Evolutionary conservation across 2,797 vertebrate species (phyloP).

Genomic region (Urophycis tenuis): DNA sequence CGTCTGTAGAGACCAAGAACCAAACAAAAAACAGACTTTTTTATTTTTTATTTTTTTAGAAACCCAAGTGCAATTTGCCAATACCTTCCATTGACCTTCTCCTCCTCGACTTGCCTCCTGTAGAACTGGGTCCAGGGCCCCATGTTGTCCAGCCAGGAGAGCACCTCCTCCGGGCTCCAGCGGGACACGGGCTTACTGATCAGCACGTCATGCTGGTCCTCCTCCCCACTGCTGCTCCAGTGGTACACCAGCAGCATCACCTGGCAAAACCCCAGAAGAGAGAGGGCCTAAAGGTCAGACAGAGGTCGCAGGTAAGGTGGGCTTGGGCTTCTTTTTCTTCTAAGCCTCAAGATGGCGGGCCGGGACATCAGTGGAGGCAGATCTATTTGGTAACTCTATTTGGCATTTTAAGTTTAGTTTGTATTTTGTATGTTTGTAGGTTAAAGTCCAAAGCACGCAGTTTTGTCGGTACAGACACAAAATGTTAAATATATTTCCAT

Average conservation of each 20-base stretch:
- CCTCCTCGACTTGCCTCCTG: conserved; percentile 75
- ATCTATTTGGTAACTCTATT: no score
- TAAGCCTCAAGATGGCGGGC: no score
- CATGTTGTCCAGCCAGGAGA: conserved; percentile 83
- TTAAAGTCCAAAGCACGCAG: not conserved
- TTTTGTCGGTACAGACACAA: not conserved
- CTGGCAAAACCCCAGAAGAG: conserved; percentile 53
- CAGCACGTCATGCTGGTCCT: conserved; percentile 75
- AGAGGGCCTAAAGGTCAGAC: not conserved
- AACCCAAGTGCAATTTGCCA: not conserved
- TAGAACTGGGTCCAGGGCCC: conserved; percentile 87
- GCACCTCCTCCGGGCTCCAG: conserved; percentile 85
- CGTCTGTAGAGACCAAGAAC: not conserved
- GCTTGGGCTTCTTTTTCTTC: no score
- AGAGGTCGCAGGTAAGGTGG: no score
- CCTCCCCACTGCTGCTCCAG: conserved; percentile 79
- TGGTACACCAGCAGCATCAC: conserved; percentile 87
- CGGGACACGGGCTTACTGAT: conserved; percentile 82
- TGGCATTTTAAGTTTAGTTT: not conserved
- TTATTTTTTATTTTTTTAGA: no score
- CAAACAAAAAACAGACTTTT: not conserved
- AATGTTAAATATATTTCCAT: no score
- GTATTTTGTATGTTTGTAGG: no score
- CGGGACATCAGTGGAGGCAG: not conserved
- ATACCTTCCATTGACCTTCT: conserved; percentile 89